Conservation (phyloP, 1,140 invertebrate genomes). For the Aphaenogaster rudis region DNA sequence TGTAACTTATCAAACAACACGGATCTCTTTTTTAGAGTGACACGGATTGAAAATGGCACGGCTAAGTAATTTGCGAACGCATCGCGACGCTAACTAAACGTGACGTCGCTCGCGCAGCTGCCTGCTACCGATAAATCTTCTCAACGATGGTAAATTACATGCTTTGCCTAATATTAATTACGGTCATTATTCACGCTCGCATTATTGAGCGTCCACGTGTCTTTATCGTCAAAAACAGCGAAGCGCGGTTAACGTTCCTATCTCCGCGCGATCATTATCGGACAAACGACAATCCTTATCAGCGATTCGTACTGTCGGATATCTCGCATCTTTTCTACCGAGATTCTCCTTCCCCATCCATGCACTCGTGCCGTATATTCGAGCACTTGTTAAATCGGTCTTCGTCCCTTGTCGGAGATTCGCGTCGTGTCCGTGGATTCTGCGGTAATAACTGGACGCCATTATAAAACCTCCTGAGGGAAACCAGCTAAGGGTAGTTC, state of each 20-base stretch:
- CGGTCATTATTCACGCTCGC: constrained; percentile 46
- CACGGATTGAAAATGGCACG: constrained; percentile 34
- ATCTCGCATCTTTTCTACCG: constrained; percentile 60
- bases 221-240: constrained; percentile 44
- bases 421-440: constrained; percentile 85
- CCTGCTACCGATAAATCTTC: constrained; percentile 60
- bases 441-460: constrained; percentile 87
- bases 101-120: constrained; percentile 56
- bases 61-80: constrained; percentile 55
- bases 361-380: constrained; percentile 73
- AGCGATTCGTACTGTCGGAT: constrained; percentile 49
- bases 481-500: constrained; percentile 85
- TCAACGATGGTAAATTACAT: constrained; percentile 55
- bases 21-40: constrained; percentile 6
- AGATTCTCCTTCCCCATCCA: neutral
- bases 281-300: constrained; percentile 45
- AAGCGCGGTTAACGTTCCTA: neutral
- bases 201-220: constrained; percentile 57
- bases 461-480: constrained; percentile 87
- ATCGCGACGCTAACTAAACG: constrained; percentile 58
- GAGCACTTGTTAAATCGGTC: constrained; percentile 82
- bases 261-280: constrained; percentile 33
- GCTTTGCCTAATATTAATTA: constrained; percentile 65
- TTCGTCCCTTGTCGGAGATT: constrained; percentile 84
- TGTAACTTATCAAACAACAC: neutral